Conservation (phyloP, 2,797 vertebrate species). For the Acropternis orthonyx region DNA sequence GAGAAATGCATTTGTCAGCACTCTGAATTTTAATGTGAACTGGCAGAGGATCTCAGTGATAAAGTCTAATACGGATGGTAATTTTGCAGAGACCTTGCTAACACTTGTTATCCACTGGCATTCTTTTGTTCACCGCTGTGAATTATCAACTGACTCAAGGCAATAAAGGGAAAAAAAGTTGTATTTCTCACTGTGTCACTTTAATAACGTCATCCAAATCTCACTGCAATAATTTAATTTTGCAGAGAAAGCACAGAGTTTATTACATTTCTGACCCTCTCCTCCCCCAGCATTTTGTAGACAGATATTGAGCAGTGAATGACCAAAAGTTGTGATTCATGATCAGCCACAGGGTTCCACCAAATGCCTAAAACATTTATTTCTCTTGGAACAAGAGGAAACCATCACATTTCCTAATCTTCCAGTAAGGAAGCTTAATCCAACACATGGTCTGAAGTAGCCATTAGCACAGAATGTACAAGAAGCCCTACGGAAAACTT, state of each 20-base stretch:
- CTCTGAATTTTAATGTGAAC: conserved; percentile 44
- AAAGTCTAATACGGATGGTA: conserved; percentile 24
- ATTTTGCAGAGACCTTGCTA: conserved; percentile 61
- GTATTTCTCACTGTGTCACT: conserved; percentile 40
- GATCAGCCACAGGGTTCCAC: neutral
- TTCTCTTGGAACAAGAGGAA: neutral
- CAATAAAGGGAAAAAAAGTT: conserved; percentile 34
- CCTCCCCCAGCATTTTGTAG: neutral
- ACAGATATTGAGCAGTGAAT: neutral
- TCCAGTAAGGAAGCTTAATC: neutral
- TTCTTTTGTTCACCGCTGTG: conserved; percentile 61
- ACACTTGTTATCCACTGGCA: conserved; percentile 46
- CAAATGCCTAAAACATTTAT: neutral
- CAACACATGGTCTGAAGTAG: neutral
- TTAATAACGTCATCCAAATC: conserved; percentile 6
- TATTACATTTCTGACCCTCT: neutral
- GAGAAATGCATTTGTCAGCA: conserved; percentile 55
- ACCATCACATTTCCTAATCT: neutral
- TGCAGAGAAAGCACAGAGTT: neutral
- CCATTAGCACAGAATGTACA: neutral
- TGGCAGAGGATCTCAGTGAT: conserved; percentile 27
- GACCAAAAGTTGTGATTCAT: neutral
- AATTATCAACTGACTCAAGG: conserved; percentile 64
- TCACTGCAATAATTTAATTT: conserved; percentile 44
- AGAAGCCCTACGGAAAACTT: neutral